Evolutionary conservation across 2,797 vertebrate species (phyloP).

Genomic region (Enteromius thamalakanensis): DNA sequence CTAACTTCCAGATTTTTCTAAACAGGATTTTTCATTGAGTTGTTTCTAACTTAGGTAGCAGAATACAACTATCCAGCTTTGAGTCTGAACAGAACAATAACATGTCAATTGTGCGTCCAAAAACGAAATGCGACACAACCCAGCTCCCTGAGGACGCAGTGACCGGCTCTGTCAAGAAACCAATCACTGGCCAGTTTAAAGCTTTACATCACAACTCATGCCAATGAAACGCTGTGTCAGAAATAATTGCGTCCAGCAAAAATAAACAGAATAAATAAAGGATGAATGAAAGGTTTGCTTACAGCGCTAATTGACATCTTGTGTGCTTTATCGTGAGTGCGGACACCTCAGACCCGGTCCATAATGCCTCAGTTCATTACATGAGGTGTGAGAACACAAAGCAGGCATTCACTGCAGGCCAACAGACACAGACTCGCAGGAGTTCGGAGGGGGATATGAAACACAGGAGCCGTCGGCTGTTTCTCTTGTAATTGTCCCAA

Average conservation of each 20-base stretch:
- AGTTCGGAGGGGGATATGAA: constrained; percentile 36
- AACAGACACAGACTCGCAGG: constrained; percentile 68
- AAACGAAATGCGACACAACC: constrained; percentile 43
- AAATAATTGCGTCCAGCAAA: constrained; percentile 49
- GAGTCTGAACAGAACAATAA: constrained; percentile 41
- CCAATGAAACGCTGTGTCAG: constrained; percentile 10
- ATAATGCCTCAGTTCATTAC: constrained; percentile 70
- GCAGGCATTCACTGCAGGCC: constrained; percentile 74
- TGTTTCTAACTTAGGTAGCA: constrained; percentile 6
- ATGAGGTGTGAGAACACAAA: constrained; percentile 76
- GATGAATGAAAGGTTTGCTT: constrained; percentile 35
- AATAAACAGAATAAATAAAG: constrained; percentile 37
- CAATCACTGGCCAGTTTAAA: constrained; percentile 25
- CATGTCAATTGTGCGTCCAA: constrained; percentile 24
- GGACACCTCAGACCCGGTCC: constrained; percentile 68
- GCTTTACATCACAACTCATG: constrained; percentile 10
- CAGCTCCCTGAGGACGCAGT: constrained; percentile 16
- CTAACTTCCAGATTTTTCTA: constrained; percentile 1
- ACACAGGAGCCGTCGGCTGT: constrained; percentile 61
- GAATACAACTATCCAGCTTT: background rate
- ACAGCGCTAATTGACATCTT: constrained; percentile 49
- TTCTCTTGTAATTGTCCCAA: constrained; percentile 78
- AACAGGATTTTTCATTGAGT: background rate
- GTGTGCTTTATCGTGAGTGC: constrained; percentile 57
- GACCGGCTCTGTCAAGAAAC: constrained; percentile 19